Percentiles rank a stretch among this genome's conserved stretches.
Evolutionary conservation across 2,888 invertebrate species (phyloP).

Genomic region (Idaea biselata): DNA sequence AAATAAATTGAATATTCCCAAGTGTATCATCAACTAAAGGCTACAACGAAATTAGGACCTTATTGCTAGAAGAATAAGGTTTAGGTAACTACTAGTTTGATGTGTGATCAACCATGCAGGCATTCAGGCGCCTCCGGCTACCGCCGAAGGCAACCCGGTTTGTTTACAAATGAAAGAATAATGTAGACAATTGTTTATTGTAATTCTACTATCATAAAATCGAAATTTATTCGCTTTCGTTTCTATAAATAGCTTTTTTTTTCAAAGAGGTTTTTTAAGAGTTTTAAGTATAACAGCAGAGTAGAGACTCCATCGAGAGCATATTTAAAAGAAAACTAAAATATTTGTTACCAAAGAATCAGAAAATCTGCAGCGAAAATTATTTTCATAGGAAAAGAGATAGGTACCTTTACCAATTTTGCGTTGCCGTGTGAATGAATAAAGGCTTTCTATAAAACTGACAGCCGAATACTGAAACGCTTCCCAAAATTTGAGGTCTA

Average conservation of each 20-base stretch:
- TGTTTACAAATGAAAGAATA: constrained; percentile 44
- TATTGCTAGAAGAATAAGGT: constrained; percentile 17
- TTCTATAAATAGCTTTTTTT: background rate
- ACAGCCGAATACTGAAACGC: no score
- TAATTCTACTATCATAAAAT: constrained; percentile 5
- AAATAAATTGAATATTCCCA: constrained; percentile 53
- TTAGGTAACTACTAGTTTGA: constrained; percentile 10
- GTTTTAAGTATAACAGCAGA: background rate
- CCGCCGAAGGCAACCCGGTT: constrained; percentile 59
- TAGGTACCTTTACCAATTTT: no score
- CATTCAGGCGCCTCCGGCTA: constrained; percentile 61
- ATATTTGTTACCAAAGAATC: no score
- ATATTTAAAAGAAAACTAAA: no score
- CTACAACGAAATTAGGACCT: constrained; percentile 18
- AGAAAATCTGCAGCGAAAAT: no score
- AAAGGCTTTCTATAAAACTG: no score
- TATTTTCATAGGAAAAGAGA: no score
- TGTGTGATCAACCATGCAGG: constrained; percentile 37
- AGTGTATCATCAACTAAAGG: constrained; percentile 42
- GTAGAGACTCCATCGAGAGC: background rate
- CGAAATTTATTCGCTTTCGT: background rate
- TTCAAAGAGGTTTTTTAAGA: background rate
- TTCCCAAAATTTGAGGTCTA: no score
- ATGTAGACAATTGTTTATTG: constrained; percentile 42
- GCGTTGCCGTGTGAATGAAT: no score